Evolutionary conservation across 1,140 invertebrate species (phyloP), one percentile per base, ranked within the genome.

Genomic region (Aphis craccivora): DNA sequence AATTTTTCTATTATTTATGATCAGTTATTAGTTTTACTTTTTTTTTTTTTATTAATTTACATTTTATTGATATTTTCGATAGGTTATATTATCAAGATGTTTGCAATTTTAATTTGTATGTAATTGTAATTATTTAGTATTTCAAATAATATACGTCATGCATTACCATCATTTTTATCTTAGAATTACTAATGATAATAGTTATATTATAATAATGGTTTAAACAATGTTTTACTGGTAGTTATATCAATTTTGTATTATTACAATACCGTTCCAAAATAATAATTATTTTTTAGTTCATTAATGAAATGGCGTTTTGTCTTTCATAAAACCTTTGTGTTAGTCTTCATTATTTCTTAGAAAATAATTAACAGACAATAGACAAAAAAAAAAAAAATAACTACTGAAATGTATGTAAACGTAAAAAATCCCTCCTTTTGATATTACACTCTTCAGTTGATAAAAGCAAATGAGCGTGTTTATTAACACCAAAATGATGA

Each of bases 321-420:
- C 37, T 83, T 40, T 83, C 37, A 83, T 83, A 40, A 83, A 81
- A 81, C 76, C 35, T 81, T 81, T 37, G 76, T 37, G 35, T 37
- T 37, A 40, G 81, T 83, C 81, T 83, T 83, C 81, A 37, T 83
- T 37, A 37, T 83, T 83, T 83, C 81, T 83, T 40, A 7, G 35
- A 37, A 40, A 83, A 83, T 83, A 83, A 83, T 83, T 83, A 83
- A 83, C 81, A 37, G 20, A 83, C 81, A 37, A 83, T 40, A 40
- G 81, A 37, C 35, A 83, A 83, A 14, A 37, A 83, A 83, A 14
- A 37, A 83, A 83, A 40, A 83, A 37, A 37, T 40, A 23, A 81
- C 20, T 37, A n/a, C 35, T 22, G 76, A 37, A 22, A 40, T 37
- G 81, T 23, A 23, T 40, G 81, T 40, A 23, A 37, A 83, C 18